phyloP scores from a whole-genome alignment of 2,113 vertebrate genomes.

The Lasiurus cinereus region DNA sequence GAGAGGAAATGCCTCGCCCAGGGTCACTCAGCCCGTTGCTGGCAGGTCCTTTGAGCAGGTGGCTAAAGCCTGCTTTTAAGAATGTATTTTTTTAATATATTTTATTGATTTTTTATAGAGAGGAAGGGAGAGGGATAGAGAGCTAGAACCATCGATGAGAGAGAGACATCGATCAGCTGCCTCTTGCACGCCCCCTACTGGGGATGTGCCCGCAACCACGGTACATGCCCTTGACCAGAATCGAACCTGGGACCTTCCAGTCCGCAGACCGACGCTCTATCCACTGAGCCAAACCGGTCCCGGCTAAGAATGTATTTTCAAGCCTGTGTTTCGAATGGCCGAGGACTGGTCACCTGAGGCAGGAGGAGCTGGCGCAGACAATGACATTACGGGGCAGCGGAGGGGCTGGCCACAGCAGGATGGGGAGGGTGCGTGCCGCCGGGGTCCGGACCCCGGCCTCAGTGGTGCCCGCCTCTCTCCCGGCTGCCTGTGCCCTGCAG shows the following conservation, averaged over 20 bases:
- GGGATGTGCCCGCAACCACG: too few species aligned
- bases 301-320: not conserved
- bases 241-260: too few species aligned
- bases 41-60: not conserved
- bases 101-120: too few species aligned
- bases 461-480: fast-evolving
- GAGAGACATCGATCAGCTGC: too few species aligned
- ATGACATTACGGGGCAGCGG: not conserved
- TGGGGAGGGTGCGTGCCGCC: fast-evolving
- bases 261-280: too few species aligned
- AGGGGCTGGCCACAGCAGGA: fast-evolving
- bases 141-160: too few species aligned
- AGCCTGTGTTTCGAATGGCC: conserved; percentile 33
- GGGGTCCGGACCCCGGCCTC: not conserved
- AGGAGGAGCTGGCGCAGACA: not conserved
- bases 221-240: too few species aligned
- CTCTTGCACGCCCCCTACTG: too few species aligned
- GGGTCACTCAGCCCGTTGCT: conserved; percentile 34
- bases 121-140: too few species aligned
- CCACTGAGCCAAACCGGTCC: too few species aligned
- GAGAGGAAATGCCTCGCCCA: not conserved
- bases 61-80: conserved; percentile 24
- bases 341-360: not conserved
- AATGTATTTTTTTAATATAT: not conserved
- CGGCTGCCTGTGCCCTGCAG: fast-evolving